Conservation (phyloP, 2,113 vertebrate genomes). For the Oreamnos americanus region DNA sequence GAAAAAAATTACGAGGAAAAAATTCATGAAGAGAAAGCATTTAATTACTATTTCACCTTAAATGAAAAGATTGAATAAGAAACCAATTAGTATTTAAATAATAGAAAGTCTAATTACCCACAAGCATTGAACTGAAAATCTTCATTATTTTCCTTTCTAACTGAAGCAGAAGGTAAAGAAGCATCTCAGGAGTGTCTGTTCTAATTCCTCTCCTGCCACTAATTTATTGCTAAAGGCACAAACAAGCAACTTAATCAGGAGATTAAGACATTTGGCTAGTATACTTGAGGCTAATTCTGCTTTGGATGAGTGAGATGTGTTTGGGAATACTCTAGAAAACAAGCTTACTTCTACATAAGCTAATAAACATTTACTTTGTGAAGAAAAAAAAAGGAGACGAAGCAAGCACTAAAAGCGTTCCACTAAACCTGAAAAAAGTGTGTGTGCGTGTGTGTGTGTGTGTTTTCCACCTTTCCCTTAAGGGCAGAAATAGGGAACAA, state of each 20-base stretch:
- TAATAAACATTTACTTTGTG: neutral
- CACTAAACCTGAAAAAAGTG: neutral
- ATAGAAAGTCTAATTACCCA: slow-evolving; percentile 46
- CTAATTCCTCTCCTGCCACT: neutral
- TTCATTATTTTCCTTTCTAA: slow-evolving; percentile 23
- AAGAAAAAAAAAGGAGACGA: neutral
- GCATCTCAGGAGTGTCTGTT: neutral
- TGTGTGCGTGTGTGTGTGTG: neutral
- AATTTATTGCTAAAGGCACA: neutral
- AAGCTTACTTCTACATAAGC: neutral
- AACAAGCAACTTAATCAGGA: neutral
- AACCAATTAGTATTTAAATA: slow-evolving; percentile 59
- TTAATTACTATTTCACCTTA: slow-evolving; percentile 57
- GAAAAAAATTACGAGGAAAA: neutral
- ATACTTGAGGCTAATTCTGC: neutral
- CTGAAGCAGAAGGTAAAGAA: neutral
- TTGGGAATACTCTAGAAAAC: neutral
- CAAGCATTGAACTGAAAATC: slow-evolving; percentile 1
- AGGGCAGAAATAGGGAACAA: neutral
- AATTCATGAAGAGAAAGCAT: neutral
- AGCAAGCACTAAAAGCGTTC: neutral
- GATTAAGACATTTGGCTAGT: neutral
- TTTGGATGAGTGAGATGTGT: neutral
- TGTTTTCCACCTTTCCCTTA: neutral
- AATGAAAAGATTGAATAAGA: slow-evolving; percentile 44